phyloP scores from a whole-genome alignment of 1,140 invertebrate genomes.

The Drosophila dunni region DNA sequence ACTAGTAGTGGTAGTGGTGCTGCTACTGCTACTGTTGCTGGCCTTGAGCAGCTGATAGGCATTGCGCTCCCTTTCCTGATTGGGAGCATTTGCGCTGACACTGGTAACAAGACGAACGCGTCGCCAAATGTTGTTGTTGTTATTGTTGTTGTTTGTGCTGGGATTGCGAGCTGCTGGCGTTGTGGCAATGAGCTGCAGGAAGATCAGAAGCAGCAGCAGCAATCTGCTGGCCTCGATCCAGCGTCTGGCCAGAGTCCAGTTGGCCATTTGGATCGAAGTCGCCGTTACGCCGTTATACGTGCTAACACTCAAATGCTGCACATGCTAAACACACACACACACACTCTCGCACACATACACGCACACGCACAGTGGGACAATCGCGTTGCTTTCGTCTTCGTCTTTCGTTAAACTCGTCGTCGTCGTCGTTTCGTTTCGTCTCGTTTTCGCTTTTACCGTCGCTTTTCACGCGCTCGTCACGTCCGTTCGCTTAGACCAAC shows the following conservation, averaged over 20 bases:
- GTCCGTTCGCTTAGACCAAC: slow-evolving; percentile 67
- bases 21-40: slow-evolving; percentile 40
- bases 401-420: slow-evolving; percentile 23
- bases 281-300: slow-evolving; percentile 12
- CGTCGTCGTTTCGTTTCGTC: slow-evolving; percentile 20
- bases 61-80: slow-evolving; percentile 61
- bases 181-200: slow-evolving; percentile 66
- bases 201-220: slow-evolving; percentile 59
- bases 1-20: slow-evolving; percentile 26
- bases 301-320: slow-evolving; percentile 55
- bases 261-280: slow-evolving; percentile 64
- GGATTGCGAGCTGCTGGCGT: slow-evolving; percentile 61
- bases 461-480: slow-evolving; percentile 60
- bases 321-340: slow-evolving; percentile 49
- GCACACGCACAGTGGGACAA: slow-evolving; percentile 3
- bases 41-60: slow-evolving; percentile 69
- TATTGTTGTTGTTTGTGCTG: slow-evolving; percentile 15
- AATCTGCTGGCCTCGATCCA: slow-evolving; percentile 54
- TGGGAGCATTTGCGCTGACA: slow-evolving; percentile 34
- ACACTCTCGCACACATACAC: slow-evolving; percentile 19
- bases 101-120: slow-evolving; percentile 71
- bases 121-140: slow-evolving; percentile 66
- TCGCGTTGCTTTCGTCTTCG: slow-evolving; percentile 27
- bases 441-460: slow-evolving; percentile 14
- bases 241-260: slow-evolving; percentile 27